Percentiles rank a stretch among this genome's conserved stretches.
phyloP scores from a whole-genome alignment of 2,888 invertebrate genomes.

The Drosophila emarginata region DNA sequence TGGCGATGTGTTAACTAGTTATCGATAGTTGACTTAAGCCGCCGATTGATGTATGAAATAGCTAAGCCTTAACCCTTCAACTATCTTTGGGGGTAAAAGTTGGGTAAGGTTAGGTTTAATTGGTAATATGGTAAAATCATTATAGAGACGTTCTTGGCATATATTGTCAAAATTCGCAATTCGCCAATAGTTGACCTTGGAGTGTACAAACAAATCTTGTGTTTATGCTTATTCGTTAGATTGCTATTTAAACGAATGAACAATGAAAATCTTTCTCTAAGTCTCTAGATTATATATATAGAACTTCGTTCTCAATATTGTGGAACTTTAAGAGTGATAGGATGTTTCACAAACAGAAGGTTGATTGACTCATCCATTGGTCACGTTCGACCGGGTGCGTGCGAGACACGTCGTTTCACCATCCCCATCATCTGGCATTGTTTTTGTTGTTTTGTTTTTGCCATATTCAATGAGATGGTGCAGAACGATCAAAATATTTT shows the following conservation, averaged over 20 bases:
- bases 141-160: too few relatives aligned
- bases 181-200: too few relatives aligned
- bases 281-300: neutral
- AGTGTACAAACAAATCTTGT: too few relatives aligned
- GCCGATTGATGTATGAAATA: conserved; percentile 44
- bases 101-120: neutral
- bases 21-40: conserved; percentile 61
- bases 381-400: conserved; percentile 14
- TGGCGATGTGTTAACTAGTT: conserved; percentile 50
- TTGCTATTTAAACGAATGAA: too few relatives aligned
- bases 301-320: neutral
- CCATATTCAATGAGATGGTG: conserved; percentile 26
- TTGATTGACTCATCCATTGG: neutral
- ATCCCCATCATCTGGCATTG: conserved; percentile 11
- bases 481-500: conserved; percentile 34
- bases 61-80: conserved; percentile 34
- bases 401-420: conserved; percentile 19
- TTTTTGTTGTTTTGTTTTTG: conserved; percentile 34
- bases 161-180: too few relatives aligned
- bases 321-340: neutral
- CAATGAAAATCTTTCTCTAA: neutral
- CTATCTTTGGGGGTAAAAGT: neutral
- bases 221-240: too few relatives aligned
- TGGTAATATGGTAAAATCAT: too few relatives aligned
- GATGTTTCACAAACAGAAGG: neutral